These are phyloP conservation scores for Gastracanthus pulcherrimus DNA, from an alignment of 2,888 invertebrate species.

Conservation along the genomic window DNA sequence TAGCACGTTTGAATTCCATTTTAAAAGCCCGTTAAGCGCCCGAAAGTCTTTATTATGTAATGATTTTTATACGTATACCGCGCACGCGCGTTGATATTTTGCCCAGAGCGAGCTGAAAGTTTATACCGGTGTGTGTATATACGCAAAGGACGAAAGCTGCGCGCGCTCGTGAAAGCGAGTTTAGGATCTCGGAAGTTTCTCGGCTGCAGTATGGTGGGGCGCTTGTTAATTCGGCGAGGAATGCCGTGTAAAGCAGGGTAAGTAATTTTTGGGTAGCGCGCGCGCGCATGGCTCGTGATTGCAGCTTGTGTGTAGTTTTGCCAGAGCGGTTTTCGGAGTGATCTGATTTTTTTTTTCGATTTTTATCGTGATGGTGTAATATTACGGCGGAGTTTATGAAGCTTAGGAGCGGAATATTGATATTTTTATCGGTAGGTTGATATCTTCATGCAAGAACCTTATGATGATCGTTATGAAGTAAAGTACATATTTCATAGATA, in stretches of 20 bases:
- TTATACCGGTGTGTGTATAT: no score
- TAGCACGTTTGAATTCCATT: slow-evolving; percentile 22
- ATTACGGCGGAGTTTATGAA: background rate
- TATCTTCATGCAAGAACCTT: no score
- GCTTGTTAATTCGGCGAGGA: background rate
- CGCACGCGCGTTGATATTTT: background rate
- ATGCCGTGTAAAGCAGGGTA: background rate
- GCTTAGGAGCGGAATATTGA: background rate
- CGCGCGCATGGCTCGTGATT: no score
- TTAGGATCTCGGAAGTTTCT: background rate
- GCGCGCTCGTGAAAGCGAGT: no score
- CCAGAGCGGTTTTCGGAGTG: background rate
- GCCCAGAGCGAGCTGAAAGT: no score
- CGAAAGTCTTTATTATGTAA: slow-evolving; percentile 32
- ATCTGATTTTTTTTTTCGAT: background rate
- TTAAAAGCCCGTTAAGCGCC: slow-evolving; percentile 13
- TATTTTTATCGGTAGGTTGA: background rate
- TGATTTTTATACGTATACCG: background rate
- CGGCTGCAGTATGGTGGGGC: no score
- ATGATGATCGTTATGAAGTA: no score
- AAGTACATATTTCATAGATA: no score
- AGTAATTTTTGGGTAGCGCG: background rate
- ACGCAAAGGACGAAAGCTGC: background rate
- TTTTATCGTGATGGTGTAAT: background rate
- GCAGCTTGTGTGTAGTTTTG: no score